Evolutionary conservation across 2,797 vertebrate species (phyloP), one percentile per base, ranked within the genome.

Genomic region (Sebastes oblongus): DNA sequence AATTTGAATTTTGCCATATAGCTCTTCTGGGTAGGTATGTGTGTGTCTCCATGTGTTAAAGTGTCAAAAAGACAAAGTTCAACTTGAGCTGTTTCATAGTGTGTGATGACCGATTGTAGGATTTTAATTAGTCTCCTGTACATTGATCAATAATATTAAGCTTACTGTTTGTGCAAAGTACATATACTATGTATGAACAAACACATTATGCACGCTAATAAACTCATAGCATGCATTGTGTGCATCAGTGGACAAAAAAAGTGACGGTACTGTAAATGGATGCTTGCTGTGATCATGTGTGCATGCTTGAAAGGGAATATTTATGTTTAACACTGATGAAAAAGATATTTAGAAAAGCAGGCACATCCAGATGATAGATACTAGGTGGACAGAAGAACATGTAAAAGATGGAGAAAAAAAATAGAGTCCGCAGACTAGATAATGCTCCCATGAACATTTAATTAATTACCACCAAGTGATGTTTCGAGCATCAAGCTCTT

Each of bases 261-360:
- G 46, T 2, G 29, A 32, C 61, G 7, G 30, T 13, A 34, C 3
- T 52, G 25, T 54, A 60, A 75, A 71, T 11, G 25, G 25, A 30
- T 73, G 58, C 42, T 16, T 72, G 34, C 39, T 66, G 60, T 73
- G 46, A 67, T 59, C 32, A 32, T 66, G 78, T 34, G 18, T 75
- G 72, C 61, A 42, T 50, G 46, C 16, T 18, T 50, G 16, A 50
- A 20, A 50, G 46, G 46, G 46, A 50, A 50, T 50, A 50, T 50
- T 20, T 50, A 50, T 50, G 46, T 50, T 50, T 20, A 50, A 50
- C 46, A 50, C 46, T 20, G 46, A 20, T 50, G 46, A 20, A 50
- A 46, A 46, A 46, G 7, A 46, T 1, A 42, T 42, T 42, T 46
- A 18, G 42, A 46, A 46, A 50, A 60, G 56, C 56, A 29, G 25